These are phyloP conservation scores for Chymomyza procnemis DNA, from an alignment of 2,888 invertebrate species.

Conservation along the genomic window DNA sequence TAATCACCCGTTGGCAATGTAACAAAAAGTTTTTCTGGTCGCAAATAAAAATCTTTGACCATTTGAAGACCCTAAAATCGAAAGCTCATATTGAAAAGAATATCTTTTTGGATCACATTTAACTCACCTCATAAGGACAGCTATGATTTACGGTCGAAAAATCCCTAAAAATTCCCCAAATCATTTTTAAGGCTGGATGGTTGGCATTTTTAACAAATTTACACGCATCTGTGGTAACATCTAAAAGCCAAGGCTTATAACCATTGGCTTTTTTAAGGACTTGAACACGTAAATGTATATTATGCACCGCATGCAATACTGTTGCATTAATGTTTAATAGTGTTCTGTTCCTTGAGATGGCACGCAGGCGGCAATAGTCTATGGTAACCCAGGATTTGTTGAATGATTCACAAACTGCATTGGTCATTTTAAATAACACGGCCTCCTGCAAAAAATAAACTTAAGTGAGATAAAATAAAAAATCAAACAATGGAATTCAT, in stretches of 20 bases:
- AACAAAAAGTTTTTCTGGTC: neutral
- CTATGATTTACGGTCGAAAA: neutral
- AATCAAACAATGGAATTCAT: too few relatives aligned
- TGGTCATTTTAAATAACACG: slow-evolving; percentile 10
- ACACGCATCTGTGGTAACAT: neutral
- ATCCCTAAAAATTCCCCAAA: neutral
- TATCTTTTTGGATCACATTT: neutral
- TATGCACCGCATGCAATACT: neutral
- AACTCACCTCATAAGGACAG: neutral
- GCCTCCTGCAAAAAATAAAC: neutral
- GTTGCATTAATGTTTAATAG: neutral
- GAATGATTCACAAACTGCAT: slow-evolving; percentile 6
- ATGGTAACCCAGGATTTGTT: slow-evolving; percentile 18
- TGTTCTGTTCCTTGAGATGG: slow-evolving; percentile 1
- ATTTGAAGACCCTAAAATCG: neutral
- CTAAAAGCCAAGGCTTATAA: neutral
- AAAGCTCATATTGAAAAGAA: neutral
- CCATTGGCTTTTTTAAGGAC: slow-evolving; percentile 14
- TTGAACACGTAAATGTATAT: neutral
- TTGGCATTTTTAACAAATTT: neutral
- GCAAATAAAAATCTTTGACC: neutral
- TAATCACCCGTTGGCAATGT: neutral
- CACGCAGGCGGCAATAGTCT: slow-evolving; percentile 6
- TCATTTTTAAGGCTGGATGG: neutral
- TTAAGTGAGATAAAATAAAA: too few relatives aligned